Evolutionary conservation across 2,113 vertebrate species (phyloP).

Genomic region (Triplophysa dalaica): DNA sequence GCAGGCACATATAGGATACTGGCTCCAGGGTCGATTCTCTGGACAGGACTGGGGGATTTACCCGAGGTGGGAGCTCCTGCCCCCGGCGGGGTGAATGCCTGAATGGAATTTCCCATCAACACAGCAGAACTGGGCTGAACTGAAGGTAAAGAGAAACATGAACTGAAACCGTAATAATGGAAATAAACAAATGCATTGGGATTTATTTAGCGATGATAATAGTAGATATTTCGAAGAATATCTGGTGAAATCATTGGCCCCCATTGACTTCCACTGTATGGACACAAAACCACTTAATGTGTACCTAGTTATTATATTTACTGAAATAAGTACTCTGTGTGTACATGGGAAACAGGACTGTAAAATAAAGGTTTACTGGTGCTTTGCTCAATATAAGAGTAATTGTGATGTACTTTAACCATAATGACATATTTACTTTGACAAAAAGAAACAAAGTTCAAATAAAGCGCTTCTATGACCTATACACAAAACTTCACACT

Average conservation of each 20-base stretch:
- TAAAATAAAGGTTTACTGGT: no score
- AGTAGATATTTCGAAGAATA: no score
- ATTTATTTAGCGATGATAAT: not conserved
- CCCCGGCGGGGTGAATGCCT: constrained; percentile 90
- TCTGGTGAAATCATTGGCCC: no score
- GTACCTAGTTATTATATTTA: no score
- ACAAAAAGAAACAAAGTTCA: not conserved
- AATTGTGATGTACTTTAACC: no score
- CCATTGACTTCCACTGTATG: no score
- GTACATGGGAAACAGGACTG: no score
- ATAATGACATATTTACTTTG: no score
- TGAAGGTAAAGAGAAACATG: constrained; percentile 61
- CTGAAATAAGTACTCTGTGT: no score
- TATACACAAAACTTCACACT: not conserved
- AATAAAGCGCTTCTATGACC: not conserved
- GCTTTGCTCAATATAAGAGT: no score
- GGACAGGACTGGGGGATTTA: constrained; percentile 98
- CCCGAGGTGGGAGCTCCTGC: constrained; percentile 84
- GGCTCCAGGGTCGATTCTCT: constrained; percentile 96
- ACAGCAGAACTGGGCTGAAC: constrained; percentile 93
- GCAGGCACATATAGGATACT: constrained; percentile 98
- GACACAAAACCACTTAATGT: no score
- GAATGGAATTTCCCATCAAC: constrained; percentile 95
- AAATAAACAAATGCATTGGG: not conserved
- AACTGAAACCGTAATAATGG: constrained; percentile 43